A percentile compares a stretch with the other conserved stretches of the same genome.
Evolutionary conservation across 1,140 invertebrate species (phyloP).

Genomic region (Elymnias hypermnestra): DNA sequence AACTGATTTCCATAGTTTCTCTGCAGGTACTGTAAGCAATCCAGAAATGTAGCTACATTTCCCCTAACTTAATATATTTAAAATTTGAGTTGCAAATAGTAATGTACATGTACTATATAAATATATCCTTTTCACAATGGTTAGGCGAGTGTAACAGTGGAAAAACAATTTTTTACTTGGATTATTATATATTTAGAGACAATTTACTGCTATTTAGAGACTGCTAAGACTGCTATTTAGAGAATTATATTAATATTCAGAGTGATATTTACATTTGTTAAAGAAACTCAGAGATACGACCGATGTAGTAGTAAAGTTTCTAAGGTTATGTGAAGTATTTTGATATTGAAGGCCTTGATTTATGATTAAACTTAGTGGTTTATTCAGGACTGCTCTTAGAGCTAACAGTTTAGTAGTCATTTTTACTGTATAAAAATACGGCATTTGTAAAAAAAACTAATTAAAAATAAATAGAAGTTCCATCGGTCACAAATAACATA

Average conservation of each 20-base stretch:
- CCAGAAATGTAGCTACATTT: too few relatives aligned
- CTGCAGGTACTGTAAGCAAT: slow-evolving; percentile 84
- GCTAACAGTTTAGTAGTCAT: slow-evolving; percentile 47
- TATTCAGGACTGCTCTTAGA: slow-evolving; percentile 32
- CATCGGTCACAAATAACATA: neutral
- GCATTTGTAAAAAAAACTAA: neutral
- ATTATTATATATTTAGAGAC: too few relatives aligned
- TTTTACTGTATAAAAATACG: slow-evolving; percentile 7
- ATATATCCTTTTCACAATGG: too few relatives aligned
- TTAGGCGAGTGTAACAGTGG: too few relatives aligned
- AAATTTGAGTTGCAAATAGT: too few relatives aligned
- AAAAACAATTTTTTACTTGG: too few relatives aligned
- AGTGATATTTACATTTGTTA: slow-evolving; percentile 53
- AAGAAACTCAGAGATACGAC: slow-evolving; percentile 54
- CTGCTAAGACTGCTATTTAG: too few relatives aligned
- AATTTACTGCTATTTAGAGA: too few relatives aligned
- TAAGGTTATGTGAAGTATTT: slow-evolving; percentile 53
- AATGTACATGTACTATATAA: too few relatives aligned
- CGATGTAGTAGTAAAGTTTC: slow-evolving; percentile 48
- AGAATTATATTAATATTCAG: neutral
- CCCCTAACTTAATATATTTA: too few relatives aligned
- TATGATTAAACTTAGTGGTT: slow-evolving; percentile 33
- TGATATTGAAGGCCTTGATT: slow-evolving; percentile 18
- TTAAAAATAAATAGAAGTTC: neutral
- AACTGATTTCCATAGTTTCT: slow-evolving; percentile 95